Evolutionary conservation across 1,140 invertebrate species (phyloP), one percentile per base, ranked within the genome.

Genomic region (Sinella curviseta): DNA sequence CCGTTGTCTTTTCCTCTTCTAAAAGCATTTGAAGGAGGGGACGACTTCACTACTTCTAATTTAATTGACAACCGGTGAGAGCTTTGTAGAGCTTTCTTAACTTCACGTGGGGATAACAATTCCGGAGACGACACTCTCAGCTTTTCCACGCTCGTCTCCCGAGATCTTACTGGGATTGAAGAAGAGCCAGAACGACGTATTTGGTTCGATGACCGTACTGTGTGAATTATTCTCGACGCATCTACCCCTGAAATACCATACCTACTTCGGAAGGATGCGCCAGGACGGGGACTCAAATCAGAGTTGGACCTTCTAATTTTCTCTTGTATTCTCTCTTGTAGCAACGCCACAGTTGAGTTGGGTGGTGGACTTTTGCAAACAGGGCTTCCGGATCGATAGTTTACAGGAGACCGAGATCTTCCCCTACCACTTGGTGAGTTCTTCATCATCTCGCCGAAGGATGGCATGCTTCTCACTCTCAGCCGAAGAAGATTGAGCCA

Each of bases 61-160:
- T 80, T 83, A 57, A 83, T 77, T 31, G 80, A 65, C 20, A 83
- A 36, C 16, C 73, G 28, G 55, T 83, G 82, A 0, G 78, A 67
- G 83, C 86, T 88, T 28, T 88, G 88, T 30, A 91, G 84, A 0
- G 88, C 89, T 84, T 90, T 91, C 77, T 89, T 89, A 0, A 90
- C 89, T 83, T 92, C 90, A 39, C 87, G 87, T 0, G 90, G 89
- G 1, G 90, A 90, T 35, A 90, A 87, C 0, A 92, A 83, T 60
- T 90, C 90, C 0, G 82, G 82, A 4, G 80, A 81, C 16, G 70
- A 60, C 24, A 81, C 77, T 80, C 78, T 60, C 24, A 83, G 65
- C 70, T 81, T 83, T 30, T 83, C 80, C 24, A 78, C 70, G 33
- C 79, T 80, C 1, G 82, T 30, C 57, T 78, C 73, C 55, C 78